Base-by-base conservation (phyloP, 2,888 invertebrate genomes). In the Melikaiella ostensackeni region DNA sequence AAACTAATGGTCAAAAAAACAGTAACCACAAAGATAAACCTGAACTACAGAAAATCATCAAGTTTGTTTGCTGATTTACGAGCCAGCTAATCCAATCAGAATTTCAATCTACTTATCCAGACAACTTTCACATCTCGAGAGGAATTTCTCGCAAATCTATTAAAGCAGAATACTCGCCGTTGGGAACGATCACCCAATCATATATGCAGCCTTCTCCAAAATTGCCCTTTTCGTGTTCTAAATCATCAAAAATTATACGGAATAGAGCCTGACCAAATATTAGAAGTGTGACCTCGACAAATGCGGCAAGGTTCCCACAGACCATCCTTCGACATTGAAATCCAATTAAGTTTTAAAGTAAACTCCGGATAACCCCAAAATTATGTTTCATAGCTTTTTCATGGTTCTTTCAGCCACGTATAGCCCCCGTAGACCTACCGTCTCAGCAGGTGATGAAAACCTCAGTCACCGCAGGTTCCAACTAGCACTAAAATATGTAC, bases 391-490 rank as follows among this genome's bases (percentile, higher is more conserved):
- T n/a, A n/a, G 62, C 30, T 62, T 62, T 62, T 62, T 62, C 30
- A 33, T 30, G 62, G 27, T 35, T 63, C 30, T 63, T 62, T n/a
- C 33, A 62, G 30, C 27, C 8, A 55, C 21, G 21, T 8, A 55
- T 55, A 55, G 21, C 21, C n/a, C 50, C 21, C 9, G 50, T 8
- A 55, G 50, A 55, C 50, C 50, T 55, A 21, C 21, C 50, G 21
- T 35, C 35, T 21, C 4, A 33, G 13, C 63, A 63, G 63, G 63
- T 63, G 63, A 63, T 63, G 63, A 35, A 63, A 63, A 63, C 63
- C 63, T 63, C 21, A 35, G 33, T 30, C 38, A 35, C 30, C n/a
- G 33, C 35, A 63, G 21, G 33, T 35, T 63, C 50, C 9, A 55
- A 55, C 50, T 55, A 55, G 50, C 50, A 55, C n/a, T 55, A 55